A percentile compares a stretch with the other conserved stretches of the same genome.
Conservation (phyloP, 2,113 vertebrate species). For the Catagonus wagneri region DNA sequence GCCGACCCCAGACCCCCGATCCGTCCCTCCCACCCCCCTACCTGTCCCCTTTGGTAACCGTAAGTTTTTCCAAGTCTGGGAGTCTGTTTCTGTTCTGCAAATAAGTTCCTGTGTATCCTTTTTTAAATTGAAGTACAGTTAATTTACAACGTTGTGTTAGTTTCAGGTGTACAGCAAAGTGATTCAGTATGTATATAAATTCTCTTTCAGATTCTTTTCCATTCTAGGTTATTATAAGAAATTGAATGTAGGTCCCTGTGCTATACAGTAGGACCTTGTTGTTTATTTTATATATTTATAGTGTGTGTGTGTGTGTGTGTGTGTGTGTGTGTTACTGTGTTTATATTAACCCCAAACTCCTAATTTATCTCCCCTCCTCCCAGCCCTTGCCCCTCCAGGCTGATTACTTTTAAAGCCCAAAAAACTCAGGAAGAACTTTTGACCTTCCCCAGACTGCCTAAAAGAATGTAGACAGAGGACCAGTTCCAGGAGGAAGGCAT, state of each 20-base stretch:
- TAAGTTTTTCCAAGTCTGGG: too few relatives aligned
- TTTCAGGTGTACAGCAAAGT: not conserved
- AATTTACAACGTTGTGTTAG: not conserved
- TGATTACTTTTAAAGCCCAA: not conserved
- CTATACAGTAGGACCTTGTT: not conserved
- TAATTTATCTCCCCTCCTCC: not conserved
- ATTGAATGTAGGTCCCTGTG: not conserved
- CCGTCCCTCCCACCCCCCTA: too few relatives aligned
- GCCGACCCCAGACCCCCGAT: too few relatives aligned
- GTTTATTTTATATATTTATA: not conserved
- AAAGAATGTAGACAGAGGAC: not conserved
- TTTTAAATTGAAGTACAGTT: not conserved
- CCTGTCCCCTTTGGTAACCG: too few relatives aligned
- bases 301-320: too few relatives aligned
- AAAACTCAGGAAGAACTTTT: not conserved
- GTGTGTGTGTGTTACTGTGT: not conserved
- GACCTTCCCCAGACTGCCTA: not conserved
- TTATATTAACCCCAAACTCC: not conserved
- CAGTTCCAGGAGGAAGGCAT: not conserved
- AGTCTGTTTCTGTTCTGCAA: too few relatives aligned
- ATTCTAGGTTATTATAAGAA: not conserved
- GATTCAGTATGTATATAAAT: not conserved
- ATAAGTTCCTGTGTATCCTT: too few relatives aligned
- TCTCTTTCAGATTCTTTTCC: not conserved
- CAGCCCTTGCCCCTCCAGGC: rapidly evolving